These are phyloP conservation scores for Beaufortia kweichowensis DNA, from an alignment of 2,113 vertebrate genomes.

Conservation along the genomic window DNA sequence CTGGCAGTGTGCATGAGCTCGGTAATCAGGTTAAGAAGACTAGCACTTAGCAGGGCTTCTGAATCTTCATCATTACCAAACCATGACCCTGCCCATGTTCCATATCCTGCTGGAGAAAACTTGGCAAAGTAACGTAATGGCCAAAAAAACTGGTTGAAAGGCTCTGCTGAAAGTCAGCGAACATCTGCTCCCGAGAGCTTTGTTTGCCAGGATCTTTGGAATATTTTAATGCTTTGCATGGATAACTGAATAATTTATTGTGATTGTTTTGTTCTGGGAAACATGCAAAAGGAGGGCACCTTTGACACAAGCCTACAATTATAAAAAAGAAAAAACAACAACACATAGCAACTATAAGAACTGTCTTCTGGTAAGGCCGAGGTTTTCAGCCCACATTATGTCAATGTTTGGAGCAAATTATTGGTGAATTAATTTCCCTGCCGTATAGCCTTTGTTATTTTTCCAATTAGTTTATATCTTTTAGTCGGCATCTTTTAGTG, in stretches of 20 bases:
- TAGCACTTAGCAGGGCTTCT: slow-evolving; percentile 77
- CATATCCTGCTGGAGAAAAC: slow-evolving; percentile 41
- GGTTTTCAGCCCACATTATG: slow-evolving; percentile 4
- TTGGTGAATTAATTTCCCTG: slow-evolving; percentile 17
- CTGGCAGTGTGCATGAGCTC: slow-evolving; percentile 74
- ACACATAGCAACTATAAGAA: neutral
- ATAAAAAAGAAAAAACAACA: slow-evolving; percentile 1
- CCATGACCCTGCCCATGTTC: slow-evolving; percentile 70
- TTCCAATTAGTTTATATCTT: slow-evolving; percentile 39
- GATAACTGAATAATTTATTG: slow-evolving; percentile 14
- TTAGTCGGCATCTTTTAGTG: slow-evolving; percentile 33
- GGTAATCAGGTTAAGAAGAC: slow-evolving; percentile 79
- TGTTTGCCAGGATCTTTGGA: slow-evolving; percentile 37
- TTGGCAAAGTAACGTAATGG: slow-evolving; percentile 12
- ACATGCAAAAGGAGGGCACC: slow-evolving; percentile 12
- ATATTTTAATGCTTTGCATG: slow-evolving; percentile 17
- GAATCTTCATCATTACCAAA: slow-evolving; percentile 66
- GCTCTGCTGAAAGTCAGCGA: slow-evolving; percentile 18
- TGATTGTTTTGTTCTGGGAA: slow-evolving; percentile 1
- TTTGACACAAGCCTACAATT: neutral
- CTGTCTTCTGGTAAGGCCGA: neutral
- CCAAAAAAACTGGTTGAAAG: slow-evolving; percentile 20
- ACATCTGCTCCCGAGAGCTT: slow-evolving; percentile 42
- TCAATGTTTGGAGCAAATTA: slow-evolving; percentile 11
- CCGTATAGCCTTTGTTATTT: slow-evolving; percentile 34